Percentiles rank a stretch among this genome's conserved stretches.
Conservation (phyloP, 2,888 invertebrate species). For the Thera britannica region DNA sequence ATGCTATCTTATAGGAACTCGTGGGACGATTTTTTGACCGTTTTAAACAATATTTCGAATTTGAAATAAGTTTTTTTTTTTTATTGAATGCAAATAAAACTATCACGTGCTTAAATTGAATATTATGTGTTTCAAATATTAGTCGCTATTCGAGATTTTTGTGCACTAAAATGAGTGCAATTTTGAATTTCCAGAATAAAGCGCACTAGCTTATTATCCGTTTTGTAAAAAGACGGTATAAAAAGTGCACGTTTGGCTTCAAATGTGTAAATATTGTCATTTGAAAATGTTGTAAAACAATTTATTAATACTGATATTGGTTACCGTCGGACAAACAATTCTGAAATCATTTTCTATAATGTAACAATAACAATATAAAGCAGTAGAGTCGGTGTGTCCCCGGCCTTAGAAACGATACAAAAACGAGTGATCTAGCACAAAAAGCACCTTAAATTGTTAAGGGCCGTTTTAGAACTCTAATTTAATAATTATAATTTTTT, state of each 20-base stretch:
- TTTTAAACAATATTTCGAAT: too few species aligned
- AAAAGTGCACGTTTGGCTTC: conserved; percentile 11
- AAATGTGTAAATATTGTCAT: background rate
- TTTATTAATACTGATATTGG: too few species aligned
- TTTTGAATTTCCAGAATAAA: background rate
- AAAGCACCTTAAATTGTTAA: conserved; percentile 40
- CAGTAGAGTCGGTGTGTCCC: conserved; percentile 12
- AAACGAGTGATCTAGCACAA: conserved; percentile 36
- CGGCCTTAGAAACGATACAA: conserved; percentile 30
- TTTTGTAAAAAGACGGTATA: conserved; percentile 30
- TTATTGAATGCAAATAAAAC: too few species aligned
- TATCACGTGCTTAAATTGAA: too few species aligned
- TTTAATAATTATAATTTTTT: conserved; percentile 58
- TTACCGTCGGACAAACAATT: background rate
- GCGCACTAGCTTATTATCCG: conserved; percentile 21
- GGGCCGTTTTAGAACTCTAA: conserved; percentile 34
- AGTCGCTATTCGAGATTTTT: too few species aligned
- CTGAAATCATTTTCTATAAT: background rate
- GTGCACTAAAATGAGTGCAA: background rate
- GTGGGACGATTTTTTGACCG: too few species aligned
- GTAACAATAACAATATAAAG: conserved; percentile 14
- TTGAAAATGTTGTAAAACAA: background rate
- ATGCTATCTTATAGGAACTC: background rate
- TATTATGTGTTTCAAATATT: too few species aligned
- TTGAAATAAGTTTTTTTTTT: too few species aligned